Base-by-base conservation (phyloP, 2,797 vertebrate genomes). In the Aplochiton taeniatus region DNA sequence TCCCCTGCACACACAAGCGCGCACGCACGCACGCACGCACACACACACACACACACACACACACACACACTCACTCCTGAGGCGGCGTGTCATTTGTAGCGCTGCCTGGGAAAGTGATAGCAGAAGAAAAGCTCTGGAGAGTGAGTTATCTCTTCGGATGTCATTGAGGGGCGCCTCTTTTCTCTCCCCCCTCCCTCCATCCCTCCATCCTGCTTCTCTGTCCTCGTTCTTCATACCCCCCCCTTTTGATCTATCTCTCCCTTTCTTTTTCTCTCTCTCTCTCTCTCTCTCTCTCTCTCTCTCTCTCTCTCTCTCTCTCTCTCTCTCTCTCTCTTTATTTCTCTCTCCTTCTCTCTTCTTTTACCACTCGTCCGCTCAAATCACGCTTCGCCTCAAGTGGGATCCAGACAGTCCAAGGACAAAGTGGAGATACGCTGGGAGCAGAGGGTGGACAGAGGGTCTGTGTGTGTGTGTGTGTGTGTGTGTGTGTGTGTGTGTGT, bases 401-500 rank as follows among this genome's bases (percentile, higher is more conserved):
- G 85, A 88, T 89, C 83, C 86, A 87, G 84, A 87, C 88, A 90
- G 87, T 86, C 89, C 89, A 90, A 92, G 91, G 91, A 91, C 89
- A 89, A 88, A 87, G 83, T 84, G 81, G 80, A 90, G 88, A 90
- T 88, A 89, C 73, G 86, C 84, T 89, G 68, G 81, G 77, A 89
- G 85, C 85, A 85, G 80, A 87, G 88, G 87, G 89, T 87, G 84
- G 88, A 87, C 88, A 84, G 73, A 87, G 85, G 77, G 80, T 13
- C 9, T n/a, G 4, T 11, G 43, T 4, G 8, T 19, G 41, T 10
- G 11, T 17, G 11, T 5, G 58, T 46, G 58, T 20, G 51, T 53
- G 51, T 53, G 51, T 54, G 18, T 54, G 52, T 54, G 52, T 20
- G 52, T 54, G 52, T 54, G 52, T 20, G 52, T 54, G 52, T 54